Evolutionary conservation across 1,140 invertebrate genomes (phyloP), one percentile per base, ranked within the genome.

Genomic region (Yoshiicerus persimilis): DNA sequence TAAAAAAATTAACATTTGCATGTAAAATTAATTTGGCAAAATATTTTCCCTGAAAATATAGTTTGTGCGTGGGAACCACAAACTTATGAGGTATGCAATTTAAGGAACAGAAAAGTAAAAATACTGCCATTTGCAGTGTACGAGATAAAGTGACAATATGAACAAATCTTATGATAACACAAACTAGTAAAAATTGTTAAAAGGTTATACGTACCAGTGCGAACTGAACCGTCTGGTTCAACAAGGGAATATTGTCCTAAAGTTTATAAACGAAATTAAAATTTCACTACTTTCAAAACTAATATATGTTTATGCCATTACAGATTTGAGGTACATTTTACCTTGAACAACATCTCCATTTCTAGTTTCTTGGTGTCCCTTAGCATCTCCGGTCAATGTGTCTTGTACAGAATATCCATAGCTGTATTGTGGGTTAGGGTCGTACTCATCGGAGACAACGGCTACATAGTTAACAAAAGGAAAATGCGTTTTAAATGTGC

Each of bases 371-470:
- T 89, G 47, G 6, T 84, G 47, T 20, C 66, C 75, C 38, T 91
- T 89, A 20, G 62, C 2, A 83, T 91, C 90, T 39, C 92, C 90
- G 90, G 84, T 92, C 90, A 87, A 87, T 4, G 87, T 30, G 32
- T 90, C 90, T 25, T 36, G 56, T 4, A 90, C 89, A n/a, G 47
- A 23, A n/a, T 88, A 88, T n/a, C 87, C 87, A 75, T 62, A 88
- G 23, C 32, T 84, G 62, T 88, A 88, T 16, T 88, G 75, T 64
- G 75, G 87, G 30, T 83, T 56, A n/a, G 87, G 87, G 27, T 87
- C 38, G 20, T 66, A 85, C 27, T 64, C 27, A 64, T 62, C 87
- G 1, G 16, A 16, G 38, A 84, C 56, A 38, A 88, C 87, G 34
- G 87, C 87, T 84, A 83, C n/a, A n/a, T n/a, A n/a, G n/a, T n/a